Evolutionary conservation across 2,888 invertebrate species (phyloP).

Genomic region (Mayetiola destructor): DNA sequence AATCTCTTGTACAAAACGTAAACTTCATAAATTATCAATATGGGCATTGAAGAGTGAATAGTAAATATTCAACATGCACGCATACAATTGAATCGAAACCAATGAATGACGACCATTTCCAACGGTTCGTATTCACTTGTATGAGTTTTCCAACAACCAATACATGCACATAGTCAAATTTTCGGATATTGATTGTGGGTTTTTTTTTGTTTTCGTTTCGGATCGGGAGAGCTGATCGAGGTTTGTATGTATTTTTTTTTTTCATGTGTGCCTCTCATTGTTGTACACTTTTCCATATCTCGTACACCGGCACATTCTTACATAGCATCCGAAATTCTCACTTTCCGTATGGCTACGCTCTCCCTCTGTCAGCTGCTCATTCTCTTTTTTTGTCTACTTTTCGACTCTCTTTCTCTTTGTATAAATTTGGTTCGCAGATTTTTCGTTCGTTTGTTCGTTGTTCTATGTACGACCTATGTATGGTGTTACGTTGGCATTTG

Average conservation of each 20-base stretch:
- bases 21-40: slow-evolving; percentile 3
- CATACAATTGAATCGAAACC: slow-evolving; percentile 10
- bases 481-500: no score
- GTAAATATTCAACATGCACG: slow-evolving; percentile 3
- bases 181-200: not conserved
- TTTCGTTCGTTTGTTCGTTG: not conserved
- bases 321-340: no score
- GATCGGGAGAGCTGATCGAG: not conserved
- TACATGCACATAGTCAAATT: not conserved
- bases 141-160: not conserved
- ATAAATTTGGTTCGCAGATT: not conserved
- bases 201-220: not conserved
- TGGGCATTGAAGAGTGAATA: no score
- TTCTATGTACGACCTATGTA: no score
- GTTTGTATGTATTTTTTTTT: slow-evolving; percentile 10
- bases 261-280: no score
- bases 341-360: no score
- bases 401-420: not conserved
- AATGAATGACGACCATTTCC: slow-evolving; percentile 8
- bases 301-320: no score
- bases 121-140: not conserved
- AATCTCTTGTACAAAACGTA: not conserved
- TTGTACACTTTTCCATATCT: no score
- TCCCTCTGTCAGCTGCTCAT: no score
- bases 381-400: not conserved